Evolutionary conservation across 1,140 invertebrate genomes (phyloP), one percentile per base, ranked within the genome.

Genomic region (Acarapis woodi): DNA sequence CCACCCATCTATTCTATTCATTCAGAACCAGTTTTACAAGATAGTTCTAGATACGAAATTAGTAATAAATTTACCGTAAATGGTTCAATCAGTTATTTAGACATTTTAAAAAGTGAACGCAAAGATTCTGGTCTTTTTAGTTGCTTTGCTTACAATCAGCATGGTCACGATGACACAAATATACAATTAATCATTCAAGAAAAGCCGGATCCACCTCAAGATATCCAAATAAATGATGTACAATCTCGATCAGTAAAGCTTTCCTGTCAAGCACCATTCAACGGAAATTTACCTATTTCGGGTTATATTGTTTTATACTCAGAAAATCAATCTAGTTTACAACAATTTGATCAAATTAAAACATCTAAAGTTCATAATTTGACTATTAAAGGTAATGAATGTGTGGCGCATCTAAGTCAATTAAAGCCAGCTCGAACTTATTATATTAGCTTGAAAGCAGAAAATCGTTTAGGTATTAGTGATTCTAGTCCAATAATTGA

Each of bases 381-480:
- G 1, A 38, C 41, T 9, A 38, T 79, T 5, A 66, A 71, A 1
- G 75, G 75, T 1, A 65, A 65, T 12, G 71, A 75, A 49, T 71
- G 70, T 2, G 67, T 69, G 41, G 69, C 71, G 2, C 71, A 67
- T 35, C 64, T 90, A 8, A 66, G 67, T 43, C 71, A 71, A 44
- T 59, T 90, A 3, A 67, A 71, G 37, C 80, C 83, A 56, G 71
- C 78, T 32, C 71, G 72, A 29, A 77, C 88, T 56, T 90, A 82
- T 55, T 76, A 90, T 54, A 96, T 97, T 63, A 62, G 88, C 37
- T 67, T 96, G 2, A 67, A 78, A 44, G 87, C 88, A 9, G 74
- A 93, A 16, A 97, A 97, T 59, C 93, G 93, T 59, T 87, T 82
- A 32, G 90, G 90, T 28, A 67, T 62, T 3, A 83, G 82, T 1